Conservation (phyloP, 1,140 invertebrate species). For the Epicauta chinensis region DNA sequence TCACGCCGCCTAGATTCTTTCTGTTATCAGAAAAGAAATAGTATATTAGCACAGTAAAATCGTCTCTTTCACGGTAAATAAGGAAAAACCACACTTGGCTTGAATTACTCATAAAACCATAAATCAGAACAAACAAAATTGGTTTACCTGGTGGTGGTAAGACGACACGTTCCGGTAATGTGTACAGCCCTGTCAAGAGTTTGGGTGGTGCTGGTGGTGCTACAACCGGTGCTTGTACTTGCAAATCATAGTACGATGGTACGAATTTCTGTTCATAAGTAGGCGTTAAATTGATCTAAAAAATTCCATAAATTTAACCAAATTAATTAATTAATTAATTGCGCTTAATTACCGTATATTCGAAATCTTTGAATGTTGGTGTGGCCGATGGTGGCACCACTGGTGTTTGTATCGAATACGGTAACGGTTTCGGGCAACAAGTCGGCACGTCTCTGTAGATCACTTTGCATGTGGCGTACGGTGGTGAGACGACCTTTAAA, state of each 20-base stretch:
- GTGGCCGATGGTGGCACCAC: not conserved
- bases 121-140: too few species aligned
- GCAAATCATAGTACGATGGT: not conserved
- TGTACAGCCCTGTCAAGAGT: conserved; percentile 5
- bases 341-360: not conserved
- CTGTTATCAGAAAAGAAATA: too few species aligned
- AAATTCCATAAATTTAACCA: not conserved
- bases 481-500: conserved; percentile 18
- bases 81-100: too few species aligned
- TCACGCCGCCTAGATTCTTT: too few species aligned
- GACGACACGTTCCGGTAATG: conserved; percentile 15
- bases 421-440: not conserved
- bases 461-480: conserved; percentile 9
- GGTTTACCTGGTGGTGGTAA: conserved; percentile 2
- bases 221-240: not conserved
- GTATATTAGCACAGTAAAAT: too few species aligned
- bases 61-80: too few species aligned
- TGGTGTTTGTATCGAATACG: not conserved
- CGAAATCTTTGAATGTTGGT: not conserved
- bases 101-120: too few species aligned
- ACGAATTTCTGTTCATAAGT: not conserved
- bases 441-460: conserved; percentile 2
- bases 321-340: not conserved
- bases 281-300: not conserved
- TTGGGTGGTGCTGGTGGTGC: not conserved